Percentiles rank a stretch among this genome's conserved stretches.
phyloP scores from a whole-genome alignment of 2,797 vertebrate species.

The Cirrhinus molitorella region DNA sequence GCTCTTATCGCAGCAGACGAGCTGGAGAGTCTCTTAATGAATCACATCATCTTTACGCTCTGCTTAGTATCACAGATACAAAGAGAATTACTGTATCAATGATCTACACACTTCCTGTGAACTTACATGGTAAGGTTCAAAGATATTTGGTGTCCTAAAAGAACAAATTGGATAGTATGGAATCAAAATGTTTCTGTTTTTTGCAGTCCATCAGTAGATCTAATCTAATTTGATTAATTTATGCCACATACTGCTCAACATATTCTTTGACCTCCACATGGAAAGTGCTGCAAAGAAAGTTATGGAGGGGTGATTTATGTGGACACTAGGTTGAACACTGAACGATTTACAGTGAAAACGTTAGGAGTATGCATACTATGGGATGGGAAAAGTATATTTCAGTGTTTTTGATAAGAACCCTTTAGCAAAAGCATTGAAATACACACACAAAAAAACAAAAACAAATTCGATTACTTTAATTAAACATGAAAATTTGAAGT shows the following conservation, averaged over 20 bases:
- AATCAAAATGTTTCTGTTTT: neutral
- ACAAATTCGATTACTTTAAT: no score
- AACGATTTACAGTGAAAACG: neutral
- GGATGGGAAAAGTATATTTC: neutral
- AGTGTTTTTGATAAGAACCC: neutral
- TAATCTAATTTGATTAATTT: neutral
- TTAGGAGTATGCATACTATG: no score
- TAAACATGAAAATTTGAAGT: no score
- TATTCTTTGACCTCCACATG: neutral
- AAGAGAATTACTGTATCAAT: neutral
- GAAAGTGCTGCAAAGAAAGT: neutral
- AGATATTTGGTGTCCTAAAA: neutral
- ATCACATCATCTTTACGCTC: neutral
- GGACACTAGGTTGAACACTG: neutral
- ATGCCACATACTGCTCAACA: neutral
- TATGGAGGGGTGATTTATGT: neutral
- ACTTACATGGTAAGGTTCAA: neutral
- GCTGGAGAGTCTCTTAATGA: conserved; percentile 33
- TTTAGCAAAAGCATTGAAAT: neutral
- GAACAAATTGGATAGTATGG: neutral
- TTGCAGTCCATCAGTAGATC: neutral
- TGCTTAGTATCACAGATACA: neutral
- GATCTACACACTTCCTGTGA: neutral
- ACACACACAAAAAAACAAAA: neutral
- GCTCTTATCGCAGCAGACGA: conserved; percentile 34